Conservation (phyloP, 2,888 invertebrate species). For the Copidosoma aretas region DNA sequence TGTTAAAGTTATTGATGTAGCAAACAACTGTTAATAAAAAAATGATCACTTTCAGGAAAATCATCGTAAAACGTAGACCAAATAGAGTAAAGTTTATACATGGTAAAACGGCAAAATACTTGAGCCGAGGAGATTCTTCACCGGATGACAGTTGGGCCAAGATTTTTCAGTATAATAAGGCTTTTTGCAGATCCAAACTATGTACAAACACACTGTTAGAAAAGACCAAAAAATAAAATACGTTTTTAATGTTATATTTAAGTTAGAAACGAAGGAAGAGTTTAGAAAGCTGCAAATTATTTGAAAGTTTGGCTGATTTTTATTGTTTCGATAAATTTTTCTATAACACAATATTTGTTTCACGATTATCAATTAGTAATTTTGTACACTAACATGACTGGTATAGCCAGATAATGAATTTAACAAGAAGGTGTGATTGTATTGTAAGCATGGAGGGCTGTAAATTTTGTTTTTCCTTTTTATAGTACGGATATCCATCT, state of each 20-base stretch:
- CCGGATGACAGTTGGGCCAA: neutral
- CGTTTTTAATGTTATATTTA: neutral
- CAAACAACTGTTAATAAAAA: neutral
- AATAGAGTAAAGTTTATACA: neutral
- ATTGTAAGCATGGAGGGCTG: too few species aligned
- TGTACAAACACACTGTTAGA: neutral
- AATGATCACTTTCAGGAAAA: too few species aligned
- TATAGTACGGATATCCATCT: too few species aligned
- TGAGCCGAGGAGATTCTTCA: neutral
- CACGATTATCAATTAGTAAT: too few species aligned
- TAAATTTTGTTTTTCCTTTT: too few species aligned
- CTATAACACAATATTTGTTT: neutral
- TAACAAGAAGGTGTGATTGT: too few species aligned
- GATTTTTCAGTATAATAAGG: neutral
- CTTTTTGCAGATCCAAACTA: neutral
- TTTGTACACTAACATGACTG: too few species aligned
- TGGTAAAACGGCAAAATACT: neutral
- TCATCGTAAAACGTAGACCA: neutral
- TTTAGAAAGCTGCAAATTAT: neutral
- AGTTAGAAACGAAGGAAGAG: neutral
- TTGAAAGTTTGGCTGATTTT: neutral
- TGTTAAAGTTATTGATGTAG: too few species aligned
- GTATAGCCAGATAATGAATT: too few species aligned
- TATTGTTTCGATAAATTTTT: neutral
- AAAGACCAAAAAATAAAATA: neutral